Evolutionary conservation across 2,113 vertebrate genomes (phyloP).

Genomic region (Dromaius novaehollandiae): DNA sequence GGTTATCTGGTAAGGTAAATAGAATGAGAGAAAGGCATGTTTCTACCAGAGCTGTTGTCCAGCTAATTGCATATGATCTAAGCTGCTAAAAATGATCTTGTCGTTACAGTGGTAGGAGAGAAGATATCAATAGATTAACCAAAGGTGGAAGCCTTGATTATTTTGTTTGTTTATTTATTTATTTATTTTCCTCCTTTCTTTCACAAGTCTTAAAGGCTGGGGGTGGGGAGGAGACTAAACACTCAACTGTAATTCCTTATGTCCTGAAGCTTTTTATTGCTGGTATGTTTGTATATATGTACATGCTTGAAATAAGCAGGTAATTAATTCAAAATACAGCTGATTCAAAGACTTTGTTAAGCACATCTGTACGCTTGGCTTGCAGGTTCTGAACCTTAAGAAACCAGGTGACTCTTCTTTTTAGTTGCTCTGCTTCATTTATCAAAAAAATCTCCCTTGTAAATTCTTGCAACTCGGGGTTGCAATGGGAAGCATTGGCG

Average conservation of each 20-base stretch:
- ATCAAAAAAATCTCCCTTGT: neutral
- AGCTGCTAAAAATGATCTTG: neutral
- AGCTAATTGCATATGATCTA: neutral
- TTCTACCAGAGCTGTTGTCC: neutral
- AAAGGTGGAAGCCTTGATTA: neutral
- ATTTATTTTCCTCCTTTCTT: accelerated
- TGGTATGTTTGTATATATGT: neutral
- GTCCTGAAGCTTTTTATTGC: neutral
- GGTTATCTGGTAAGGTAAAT: neutral
- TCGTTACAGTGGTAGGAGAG: neutral
- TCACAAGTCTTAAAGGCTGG: neutral
- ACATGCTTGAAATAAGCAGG: neutral
- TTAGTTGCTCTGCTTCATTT: neutral
- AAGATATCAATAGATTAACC: neutral
- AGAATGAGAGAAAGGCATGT: neutral
- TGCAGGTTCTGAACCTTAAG: neutral
- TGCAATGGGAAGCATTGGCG: neutral
- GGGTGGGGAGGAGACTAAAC: neutral
- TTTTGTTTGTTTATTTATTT: neutral
- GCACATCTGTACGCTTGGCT: neutral
- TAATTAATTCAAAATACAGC: neutral
- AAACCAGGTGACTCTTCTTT: neutral
- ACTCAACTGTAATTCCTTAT: neutral
- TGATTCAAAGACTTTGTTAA: neutral
- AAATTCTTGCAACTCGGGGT: neutral